Evolutionary conservation across 37 sponge, comb jelly and placozoan genomes (phyloP).

Genomic region (Chondrilla cf. caribensis): DNA sequence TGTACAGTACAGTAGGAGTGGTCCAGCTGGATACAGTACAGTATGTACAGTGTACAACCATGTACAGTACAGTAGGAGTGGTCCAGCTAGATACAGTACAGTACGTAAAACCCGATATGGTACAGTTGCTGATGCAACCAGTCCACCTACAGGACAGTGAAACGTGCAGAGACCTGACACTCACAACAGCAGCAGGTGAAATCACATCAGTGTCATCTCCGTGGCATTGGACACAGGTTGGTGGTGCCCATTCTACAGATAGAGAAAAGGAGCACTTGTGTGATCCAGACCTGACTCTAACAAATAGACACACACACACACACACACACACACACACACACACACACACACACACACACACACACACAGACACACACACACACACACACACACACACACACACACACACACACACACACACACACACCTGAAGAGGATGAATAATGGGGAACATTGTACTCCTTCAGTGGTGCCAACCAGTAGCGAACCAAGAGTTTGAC

Average conservation of each 20-base stretch:
- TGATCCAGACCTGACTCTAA: background rate
- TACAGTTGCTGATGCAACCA: too few species aligned
- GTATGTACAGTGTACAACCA: too few species aligned
- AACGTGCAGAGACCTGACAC: background rate
- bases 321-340: conserved; percentile 46
- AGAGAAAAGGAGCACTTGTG: too few species aligned
- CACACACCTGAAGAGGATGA: conserved; percentile 21
- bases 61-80: too few species aligned
- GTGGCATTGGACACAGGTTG: background rate
- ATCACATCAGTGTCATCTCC: background rate
- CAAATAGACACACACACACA: conserved; percentile 35
- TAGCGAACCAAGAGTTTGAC: conserved; percentile 53
- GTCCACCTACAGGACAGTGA: too few species aligned
- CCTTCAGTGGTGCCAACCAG: conserved; percentile 52
- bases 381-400: conserved; percentile 31
- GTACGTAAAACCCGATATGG: too few species aligned
- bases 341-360: conserved; percentile 36
- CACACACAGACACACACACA: conserved; percentile 44
- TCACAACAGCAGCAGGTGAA: background rate
- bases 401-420: conserved; percentile 20
- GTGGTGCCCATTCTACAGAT: conserved; percentile 9
- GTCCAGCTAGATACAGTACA: too few species aligned
- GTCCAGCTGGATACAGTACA: too few species aligned
- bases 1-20: too few species aligned
- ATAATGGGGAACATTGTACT: conserved; percentile 10